A percentile compares a stretch with the other conserved stretches of the same genome.
phyloP scores from a whole-genome alignment of 2,888 invertebrate species.

The Galerucella pusilla region DNA sequence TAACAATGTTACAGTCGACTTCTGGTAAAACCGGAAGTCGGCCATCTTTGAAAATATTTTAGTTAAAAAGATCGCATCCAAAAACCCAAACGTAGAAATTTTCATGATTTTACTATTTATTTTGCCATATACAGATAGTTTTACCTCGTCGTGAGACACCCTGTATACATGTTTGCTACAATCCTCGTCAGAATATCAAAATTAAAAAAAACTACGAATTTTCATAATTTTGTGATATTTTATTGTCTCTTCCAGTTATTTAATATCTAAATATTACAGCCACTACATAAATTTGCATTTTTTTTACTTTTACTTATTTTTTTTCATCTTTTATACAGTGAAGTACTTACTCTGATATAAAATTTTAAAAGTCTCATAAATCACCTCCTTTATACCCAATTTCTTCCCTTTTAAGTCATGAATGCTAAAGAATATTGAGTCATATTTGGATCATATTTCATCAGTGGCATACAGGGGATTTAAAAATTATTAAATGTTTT shows the following conservation, averaged over 20 bases:
- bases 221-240: background rate
- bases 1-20: no score
- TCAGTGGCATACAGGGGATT: background rate
- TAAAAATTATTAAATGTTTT: no score
- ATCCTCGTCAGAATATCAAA: no score
- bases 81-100: no score
- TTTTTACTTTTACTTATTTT: background rate
- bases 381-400: conserved; percentile 3
- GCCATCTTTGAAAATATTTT: no score
- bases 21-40: no score
- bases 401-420: conserved; percentile 3
- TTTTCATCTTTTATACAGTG: background rate
- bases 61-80: no score
- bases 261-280: background rate
- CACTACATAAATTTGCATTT: background rate
- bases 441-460: background rate
- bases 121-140: no score
- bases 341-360: background rate
- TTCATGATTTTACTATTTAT: no score
- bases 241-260: background rate
- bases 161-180: no score
- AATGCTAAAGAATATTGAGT: background rate
- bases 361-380: conserved; percentile 8
- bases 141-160: no score
- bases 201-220: no score